Percentiles rank a stretch among this genome's conserved stretches.
Conservation (phyloP, 2,888 invertebrate species). For the Emmelina monodactyla region DNA sequence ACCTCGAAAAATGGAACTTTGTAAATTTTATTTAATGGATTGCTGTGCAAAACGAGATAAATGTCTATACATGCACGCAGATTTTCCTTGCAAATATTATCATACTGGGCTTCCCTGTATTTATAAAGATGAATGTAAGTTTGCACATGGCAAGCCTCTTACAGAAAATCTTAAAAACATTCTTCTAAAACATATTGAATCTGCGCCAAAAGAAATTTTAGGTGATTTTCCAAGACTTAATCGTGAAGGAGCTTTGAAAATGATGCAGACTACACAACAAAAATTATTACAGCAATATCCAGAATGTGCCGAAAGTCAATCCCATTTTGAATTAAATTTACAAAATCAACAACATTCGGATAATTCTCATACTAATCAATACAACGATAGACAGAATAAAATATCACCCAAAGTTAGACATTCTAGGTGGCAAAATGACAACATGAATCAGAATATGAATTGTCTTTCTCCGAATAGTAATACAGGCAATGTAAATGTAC, state of each 20-base stretch:
- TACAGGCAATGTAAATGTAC: slow-evolving; percentile 35
- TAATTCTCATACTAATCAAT: slow-evolving; percentile 30
- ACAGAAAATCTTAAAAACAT: slow-evolving; percentile 76
- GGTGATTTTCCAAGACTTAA: slow-evolving; percentile 88
- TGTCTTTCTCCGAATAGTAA: slow-evolving; percentile 35
- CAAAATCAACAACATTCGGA: slow-evolving; percentile 42
- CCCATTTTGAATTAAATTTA: slow-evolving; percentile 55
- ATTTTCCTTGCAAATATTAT: slow-evolving; percentile 97
- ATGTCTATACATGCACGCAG: slow-evolving; percentile 95
- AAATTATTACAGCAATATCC: slow-evolving; percentile 52
- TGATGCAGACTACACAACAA: slow-evolving; percentile 54
- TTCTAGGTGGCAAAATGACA: slow-evolving; percentile 59
- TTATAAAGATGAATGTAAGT: slow-evolving; percentile 87
- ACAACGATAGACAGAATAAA: slow-evolving; percentile 44
- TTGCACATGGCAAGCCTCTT: slow-evolving; percentile 90
- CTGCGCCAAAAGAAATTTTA: slow-evolving; percentile 88
- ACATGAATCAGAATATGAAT: slow-evolving; percentile 31
- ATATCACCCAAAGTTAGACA: slow-evolving; percentile 54
- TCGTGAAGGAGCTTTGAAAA: slow-evolving; percentile 75
- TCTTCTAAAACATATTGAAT: slow-evolving; percentile 80
- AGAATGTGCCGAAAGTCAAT: slow-evolving; percentile 35
- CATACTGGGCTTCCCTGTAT: slow-evolving; percentile 91
- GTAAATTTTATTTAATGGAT: slow-evolving; percentile 96
- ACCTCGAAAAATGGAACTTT: slow-evolving; percentile 89
- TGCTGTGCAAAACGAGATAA: slow-evolving; percentile 95